Conservation (phyloP, 2,113 vertebrate genomes). For the Channa maculata region DNA sequence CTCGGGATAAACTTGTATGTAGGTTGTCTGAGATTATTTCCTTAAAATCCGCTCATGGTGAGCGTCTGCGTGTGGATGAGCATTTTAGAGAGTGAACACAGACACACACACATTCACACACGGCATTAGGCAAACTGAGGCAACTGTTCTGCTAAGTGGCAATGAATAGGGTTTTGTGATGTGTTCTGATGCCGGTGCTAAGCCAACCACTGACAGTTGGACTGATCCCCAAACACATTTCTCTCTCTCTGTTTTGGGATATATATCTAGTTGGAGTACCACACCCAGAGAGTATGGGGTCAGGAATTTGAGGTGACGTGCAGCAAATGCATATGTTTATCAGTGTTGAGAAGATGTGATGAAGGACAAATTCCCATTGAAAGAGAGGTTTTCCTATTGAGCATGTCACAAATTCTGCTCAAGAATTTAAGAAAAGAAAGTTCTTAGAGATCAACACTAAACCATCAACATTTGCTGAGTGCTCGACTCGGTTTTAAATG, state of each 20-base stretch:
- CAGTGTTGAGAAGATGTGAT: slow-evolving; percentile 13
- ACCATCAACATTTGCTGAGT: background rate
- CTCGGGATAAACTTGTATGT: slow-evolving; percentile 52
- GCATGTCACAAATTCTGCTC: background rate
- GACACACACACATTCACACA: slow-evolving; percentile 5
- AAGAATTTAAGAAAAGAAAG: background rate
- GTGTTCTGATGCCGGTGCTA: slow-evolving; percentile 73
- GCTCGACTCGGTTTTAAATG: background rate
- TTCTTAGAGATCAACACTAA: background rate
- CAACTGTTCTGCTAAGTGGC: slow-evolving; percentile 76
- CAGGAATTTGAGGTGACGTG: slow-evolving; percentile 41
- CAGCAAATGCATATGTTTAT: slow-evolving; percentile 14
- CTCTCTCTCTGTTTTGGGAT: slow-evolving; percentile 69
- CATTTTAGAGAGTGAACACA: slow-evolving; percentile 20
- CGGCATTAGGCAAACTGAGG: slow-evolving; percentile 33
- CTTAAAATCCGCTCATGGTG: slow-evolving; percentile 45
- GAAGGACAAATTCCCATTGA: slow-evolving; percentile 8
- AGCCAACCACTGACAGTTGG: slow-evolving; percentile 78
- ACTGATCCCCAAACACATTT: slow-evolving; percentile 67
- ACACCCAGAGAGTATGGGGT: slow-evolving; percentile 48
- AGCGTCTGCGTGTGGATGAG: slow-evolving; percentile 45
- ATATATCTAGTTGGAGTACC: slow-evolving; percentile 62
- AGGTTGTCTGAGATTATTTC: slow-evolving; percentile 45
- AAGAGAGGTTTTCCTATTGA: background rate
- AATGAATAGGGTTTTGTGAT: slow-evolving; percentile 76